Conservation (phyloP, 2,888 invertebrate genomes). For the Stenurella melanura region DNA sequence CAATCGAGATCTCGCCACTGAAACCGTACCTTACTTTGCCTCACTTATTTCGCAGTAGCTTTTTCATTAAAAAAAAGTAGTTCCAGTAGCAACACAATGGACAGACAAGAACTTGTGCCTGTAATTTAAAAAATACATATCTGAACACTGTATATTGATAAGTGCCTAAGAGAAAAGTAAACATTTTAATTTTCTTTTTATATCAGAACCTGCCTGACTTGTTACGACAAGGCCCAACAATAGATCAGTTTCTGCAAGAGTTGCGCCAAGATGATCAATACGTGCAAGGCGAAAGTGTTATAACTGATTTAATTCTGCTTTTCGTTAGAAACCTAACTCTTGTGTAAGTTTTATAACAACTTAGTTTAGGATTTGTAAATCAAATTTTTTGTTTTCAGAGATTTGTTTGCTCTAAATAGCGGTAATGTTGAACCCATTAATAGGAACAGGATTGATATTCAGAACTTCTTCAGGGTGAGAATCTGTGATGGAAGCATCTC, state of each 20-base stretch:
- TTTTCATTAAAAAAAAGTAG: no score
- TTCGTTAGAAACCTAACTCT: slow-evolving; percentile 68
- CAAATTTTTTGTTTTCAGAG: slow-evolving; percentile 62
- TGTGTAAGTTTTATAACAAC: slow-evolving; percentile 65
- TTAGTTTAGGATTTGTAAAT: slow-evolving; percentile 21
- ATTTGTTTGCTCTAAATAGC: slow-evolving; percentile 69
- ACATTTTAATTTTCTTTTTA: slow-evolving; percentile 38
- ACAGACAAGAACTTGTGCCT: no score
- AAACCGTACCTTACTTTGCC: no score
- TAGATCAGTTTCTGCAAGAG: slow-evolving; percentile 71
- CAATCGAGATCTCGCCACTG: no score
- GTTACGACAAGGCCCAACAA: slow-evolving; percentile 65
- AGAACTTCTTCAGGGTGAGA: slow-evolving; percentile 72
- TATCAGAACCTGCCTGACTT: slow-evolving; percentile 57
- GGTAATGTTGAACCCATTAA: slow-evolving; percentile 71
- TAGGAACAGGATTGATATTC: slow-evolving; percentile 72
- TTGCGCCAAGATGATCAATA: slow-evolving; percentile 69
- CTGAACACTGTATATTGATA: no score
- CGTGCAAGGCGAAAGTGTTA: slow-evolving; percentile 71
- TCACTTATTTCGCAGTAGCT: no score
- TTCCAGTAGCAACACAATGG: no score
- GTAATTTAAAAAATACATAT: no score
- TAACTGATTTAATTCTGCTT: slow-evolving; percentile 72
- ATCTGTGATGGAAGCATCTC: slow-evolving; percentile 72
- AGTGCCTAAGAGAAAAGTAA: neutral